Evolutionary conservation across 2,113 vertebrate genomes (phyloP).

Genomic region (Sorex araneus): DNA sequence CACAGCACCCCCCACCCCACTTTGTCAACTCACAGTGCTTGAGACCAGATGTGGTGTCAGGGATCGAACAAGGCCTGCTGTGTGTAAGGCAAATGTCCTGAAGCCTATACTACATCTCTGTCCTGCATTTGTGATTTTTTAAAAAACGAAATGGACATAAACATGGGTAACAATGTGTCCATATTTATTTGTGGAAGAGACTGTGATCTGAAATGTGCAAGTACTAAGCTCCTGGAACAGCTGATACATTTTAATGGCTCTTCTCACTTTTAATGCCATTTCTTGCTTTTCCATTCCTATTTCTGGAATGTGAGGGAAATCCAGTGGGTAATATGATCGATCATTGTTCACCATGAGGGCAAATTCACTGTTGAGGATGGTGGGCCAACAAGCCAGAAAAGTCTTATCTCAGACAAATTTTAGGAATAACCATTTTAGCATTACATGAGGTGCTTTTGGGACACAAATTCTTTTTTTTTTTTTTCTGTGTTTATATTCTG

Average conservation of each 20-base stretch:
- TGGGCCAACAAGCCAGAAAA: neutral
- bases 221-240: neutral
- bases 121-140: too few species aligned
- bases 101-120: too few species aligned
- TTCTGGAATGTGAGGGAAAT: neutral
- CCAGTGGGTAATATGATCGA: neutral
- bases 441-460: neutral
- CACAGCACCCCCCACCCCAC: too few species aligned
- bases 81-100: too few species aligned
- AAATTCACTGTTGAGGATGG: neutral
- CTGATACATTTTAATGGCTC: neutral
- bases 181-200: neutral
- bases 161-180: too few species aligned
- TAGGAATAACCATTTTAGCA: neutral
- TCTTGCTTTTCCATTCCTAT: neutral
- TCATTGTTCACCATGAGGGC: neutral
- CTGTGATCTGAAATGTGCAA: neutral
- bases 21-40: too few species aligned
- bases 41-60: too few species aligned
- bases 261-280: neutral
- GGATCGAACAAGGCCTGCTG: too few species aligned
- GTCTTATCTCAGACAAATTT: too few species aligned
- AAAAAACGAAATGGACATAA: too few species aligned
- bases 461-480: neutral
- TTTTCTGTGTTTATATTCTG: too few species aligned